Evolutionary conservation across 1,140 invertebrate genomes (phyloP).

Genomic region (Zophobas morio): DNA sequence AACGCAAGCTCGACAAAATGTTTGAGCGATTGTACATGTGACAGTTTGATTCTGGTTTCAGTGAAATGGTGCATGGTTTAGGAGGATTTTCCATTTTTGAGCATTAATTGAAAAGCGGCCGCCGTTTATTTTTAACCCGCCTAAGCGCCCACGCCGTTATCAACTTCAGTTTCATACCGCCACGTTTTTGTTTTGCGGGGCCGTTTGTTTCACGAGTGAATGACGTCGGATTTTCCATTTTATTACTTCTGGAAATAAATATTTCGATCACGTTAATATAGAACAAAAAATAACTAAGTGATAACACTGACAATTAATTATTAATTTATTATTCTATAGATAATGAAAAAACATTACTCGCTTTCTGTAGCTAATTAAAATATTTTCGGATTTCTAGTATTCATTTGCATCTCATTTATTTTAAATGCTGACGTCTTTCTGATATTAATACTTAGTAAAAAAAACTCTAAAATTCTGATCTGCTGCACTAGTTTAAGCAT

Average conservation of each 20-base stretch:
- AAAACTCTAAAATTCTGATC: too few species aligned
- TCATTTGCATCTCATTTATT: too few species aligned
- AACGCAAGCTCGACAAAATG: constrained; percentile 14
- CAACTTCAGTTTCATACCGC: constrained; percentile 47
- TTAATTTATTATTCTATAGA: too few species aligned
- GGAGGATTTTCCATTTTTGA: constrained; percentile 65
- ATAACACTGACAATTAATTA: too few species aligned
- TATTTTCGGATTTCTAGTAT: too few species aligned
- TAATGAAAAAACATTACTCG: too few species aligned
- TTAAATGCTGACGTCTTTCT: too few species aligned
- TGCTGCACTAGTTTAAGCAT: too few species aligned
- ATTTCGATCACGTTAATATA: too few species aligned
- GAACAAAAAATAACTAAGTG: too few species aligned
- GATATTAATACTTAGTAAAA: too few species aligned
- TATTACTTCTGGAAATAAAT: not conserved
- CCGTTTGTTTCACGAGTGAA: constrained; percentile 25
- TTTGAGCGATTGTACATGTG: constrained; percentile 58
- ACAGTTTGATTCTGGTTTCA: constrained; percentile 62
- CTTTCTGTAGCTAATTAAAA: too few species aligned
- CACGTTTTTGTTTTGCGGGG: constrained; percentile 27
- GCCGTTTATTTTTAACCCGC: constrained; percentile 59
- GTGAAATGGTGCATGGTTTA: constrained; percentile 62
- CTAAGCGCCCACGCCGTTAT: constrained; percentile 46
- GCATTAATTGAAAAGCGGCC: constrained; percentile 63
- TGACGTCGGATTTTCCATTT: constrained; percentile 2